Evolutionary conservation across 2,888 invertebrate genomes (phyloP).

Genomic region (Autographa pulchrina): DNA sequence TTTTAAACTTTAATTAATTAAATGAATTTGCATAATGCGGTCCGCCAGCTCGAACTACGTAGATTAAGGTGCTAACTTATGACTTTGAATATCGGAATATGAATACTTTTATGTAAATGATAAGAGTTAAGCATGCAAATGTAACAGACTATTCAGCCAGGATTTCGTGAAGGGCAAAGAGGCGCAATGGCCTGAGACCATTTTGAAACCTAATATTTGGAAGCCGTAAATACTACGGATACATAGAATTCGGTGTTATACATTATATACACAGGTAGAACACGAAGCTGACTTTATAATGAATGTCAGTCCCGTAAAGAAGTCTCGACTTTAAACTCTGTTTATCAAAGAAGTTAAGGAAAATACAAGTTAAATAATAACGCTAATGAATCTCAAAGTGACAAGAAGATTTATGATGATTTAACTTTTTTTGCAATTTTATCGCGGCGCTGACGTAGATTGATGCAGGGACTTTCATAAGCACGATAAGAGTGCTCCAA

Average conservation of each 20-base stretch:
- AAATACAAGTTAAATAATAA: conserved; percentile 13
- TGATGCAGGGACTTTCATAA: conserved; percentile 52
- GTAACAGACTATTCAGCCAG: background rate
- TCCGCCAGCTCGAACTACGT: conserved; percentile 39
- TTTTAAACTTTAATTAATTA: conserved; percentile 70
- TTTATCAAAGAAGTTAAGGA: background rate
- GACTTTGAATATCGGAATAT: conserved; percentile 21
- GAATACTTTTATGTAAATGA: conserved; percentile 2
- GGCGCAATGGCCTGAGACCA: background rate
- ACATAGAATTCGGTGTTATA: too few relatives aligned
- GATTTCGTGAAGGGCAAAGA: background rate
- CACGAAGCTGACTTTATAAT: background rate
- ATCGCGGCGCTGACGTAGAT: conserved; percentile 51
- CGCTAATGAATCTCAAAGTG: conserved; percentile 43
- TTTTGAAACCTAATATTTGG: background rate
- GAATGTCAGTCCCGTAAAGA: background rate
- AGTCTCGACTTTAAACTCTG: background rate
- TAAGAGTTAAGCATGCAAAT: background rate
- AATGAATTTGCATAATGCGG: conserved; percentile 70
- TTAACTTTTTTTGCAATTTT: conserved; percentile 51
- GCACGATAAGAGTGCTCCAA: conserved; percentile 40
- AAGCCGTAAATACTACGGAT: too few relatives aligned
- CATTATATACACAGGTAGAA: background rate
- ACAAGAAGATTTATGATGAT: conserved; percentile 51
- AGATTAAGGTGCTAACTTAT: conserved; percentile 49